Percentiles rank a stretch among this genome's conserved stretches.
phyloP scores from a whole-genome alignment of 2,888 invertebrate genomes.

The Penaeus monodon region DNA sequence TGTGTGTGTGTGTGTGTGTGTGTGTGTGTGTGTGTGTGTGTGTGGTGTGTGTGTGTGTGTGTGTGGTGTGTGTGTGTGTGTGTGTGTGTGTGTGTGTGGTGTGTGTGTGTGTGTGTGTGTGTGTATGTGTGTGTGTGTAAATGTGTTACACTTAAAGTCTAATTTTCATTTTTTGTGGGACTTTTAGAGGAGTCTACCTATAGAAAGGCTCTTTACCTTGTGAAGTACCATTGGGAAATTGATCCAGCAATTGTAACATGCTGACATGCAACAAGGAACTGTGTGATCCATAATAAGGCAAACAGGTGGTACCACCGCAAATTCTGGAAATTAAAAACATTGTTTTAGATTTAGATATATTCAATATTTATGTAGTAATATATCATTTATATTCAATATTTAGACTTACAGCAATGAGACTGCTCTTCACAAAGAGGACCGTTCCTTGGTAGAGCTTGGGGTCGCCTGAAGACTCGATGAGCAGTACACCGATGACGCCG shows the following conservation, averaged over 20 bases:
- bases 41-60: too few relatives aligned
- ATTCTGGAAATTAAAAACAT: slow-evolving; percentile 31
- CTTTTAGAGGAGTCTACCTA: neutral
- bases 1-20: too few relatives aligned
- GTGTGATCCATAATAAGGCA: slow-evolving; percentile 67
- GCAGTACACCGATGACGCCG: slow-evolving; percentile 63
- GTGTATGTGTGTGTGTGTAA: too few relatives aligned
- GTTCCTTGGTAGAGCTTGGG: slow-evolving; percentile 17
- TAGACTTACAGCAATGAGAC: slow-evolving; percentile 43
- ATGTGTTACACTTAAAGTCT: too few relatives aligned
- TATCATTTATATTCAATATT: neutral
- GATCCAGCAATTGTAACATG: slow-evolving; percentile 67
- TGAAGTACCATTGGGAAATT: slow-evolving; percentile 67
- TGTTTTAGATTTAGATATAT: too few relatives aligned
- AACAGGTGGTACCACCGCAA: slow-evolving; percentile 66
- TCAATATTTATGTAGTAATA: too few relatives aligned
- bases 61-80: too few relatives aligned
- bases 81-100: too few relatives aligned
- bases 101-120: too few relatives aligned
- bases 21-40: too few relatives aligned
- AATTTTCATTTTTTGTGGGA: too few relatives aligned
- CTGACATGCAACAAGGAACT: slow-evolving; percentile 68
- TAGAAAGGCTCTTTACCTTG: slow-evolving; percentile 63
- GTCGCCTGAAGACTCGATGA: slow-evolving; percentile 59
- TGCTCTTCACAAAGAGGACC: slow-evolving; percentile 36